Evolutionary conservation across 2,888 invertebrate species (phyloP), one percentile per base, ranked within the genome.

Genomic region (Timandra comae): DNA sequence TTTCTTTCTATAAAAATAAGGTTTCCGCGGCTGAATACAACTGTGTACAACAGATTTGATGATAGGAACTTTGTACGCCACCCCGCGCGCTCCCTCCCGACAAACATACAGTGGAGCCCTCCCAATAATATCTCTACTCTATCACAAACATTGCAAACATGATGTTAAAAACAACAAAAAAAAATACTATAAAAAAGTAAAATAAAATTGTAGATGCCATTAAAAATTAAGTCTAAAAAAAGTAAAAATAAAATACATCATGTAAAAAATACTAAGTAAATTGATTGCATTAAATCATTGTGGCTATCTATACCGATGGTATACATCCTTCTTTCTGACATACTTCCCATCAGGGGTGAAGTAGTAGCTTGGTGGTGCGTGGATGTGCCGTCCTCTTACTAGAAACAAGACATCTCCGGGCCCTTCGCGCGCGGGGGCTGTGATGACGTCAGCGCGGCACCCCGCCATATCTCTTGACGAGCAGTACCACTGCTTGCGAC

Each of bases 401-500:
- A 84, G 63, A 56, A 80, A 84, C 32, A 85, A 61, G n/a, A 82
- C 62, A 39, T 85, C 85, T 0, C 84, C 84, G n/a, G 41, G 32
- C 2, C 72, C 73, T 11, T 52, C 30, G 12, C 41, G 44, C 12
- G 72, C 68, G 6, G 81, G 84, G 3, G 84, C 84, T 12, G 84
- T 84, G 64, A 84, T 82, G 50, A 84, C 77, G 62, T 84, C 84
- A 12, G 85, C 84, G 7, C 84, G 73, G 44, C 84, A 85, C 16
- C 84, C 84, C 3, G 84, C 82, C 84, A 84, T 85, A 52, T 84
- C 84, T 9, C 84, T 56, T 28, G 84, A 81, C 12, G 84, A 84
- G 52, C 85, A 85, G 63, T 84, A 84, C 85, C 85, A 85, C 64
- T 84, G 85, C 67, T 82, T 82, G 38, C 84, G 63, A 1, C 82